Percentiles rank a stretch among this genome's conserved stretches.
phyloP scores from a whole-genome alignment of 2,113 vertebrate genomes.

The Notarius lentiginosus region DNA sequence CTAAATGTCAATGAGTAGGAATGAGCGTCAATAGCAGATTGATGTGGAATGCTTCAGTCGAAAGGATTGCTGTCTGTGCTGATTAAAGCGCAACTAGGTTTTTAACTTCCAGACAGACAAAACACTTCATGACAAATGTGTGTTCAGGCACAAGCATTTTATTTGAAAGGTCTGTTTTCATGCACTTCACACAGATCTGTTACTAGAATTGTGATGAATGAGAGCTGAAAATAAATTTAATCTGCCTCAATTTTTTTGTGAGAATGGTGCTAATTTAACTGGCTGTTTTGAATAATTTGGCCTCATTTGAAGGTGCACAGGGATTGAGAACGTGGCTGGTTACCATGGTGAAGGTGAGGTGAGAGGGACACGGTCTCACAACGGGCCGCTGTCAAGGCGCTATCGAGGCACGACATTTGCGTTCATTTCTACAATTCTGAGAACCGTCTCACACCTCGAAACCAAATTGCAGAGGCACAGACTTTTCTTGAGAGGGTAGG shows the following conservation, averaged over 20 bases:
- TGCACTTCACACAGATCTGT: neutral
- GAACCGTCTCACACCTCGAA: slow-evolving; percentile 31
- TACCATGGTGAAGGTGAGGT: slow-evolving; percentile 51
- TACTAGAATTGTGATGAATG: slow-evolving; percentile 8
- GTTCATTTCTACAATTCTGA: slow-evolving; percentile 37
- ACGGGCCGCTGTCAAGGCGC: slow-evolving; percentile 14
- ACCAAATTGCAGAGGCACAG: slow-evolving; percentile 22
- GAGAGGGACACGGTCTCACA: slow-evolving; percentile 25
- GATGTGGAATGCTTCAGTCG: neutral
- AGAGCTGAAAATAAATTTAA: slow-evolving; percentile 4
- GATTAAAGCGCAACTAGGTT: neutral
- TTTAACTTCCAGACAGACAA: neutral
- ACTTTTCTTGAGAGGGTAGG: neutral
- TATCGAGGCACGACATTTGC: slow-evolving; percentile 12
- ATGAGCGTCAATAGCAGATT: slow-evolving; percentile 2
- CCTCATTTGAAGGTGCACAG: neutral
- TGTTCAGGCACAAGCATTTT: neutral
- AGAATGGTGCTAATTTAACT: neutral
- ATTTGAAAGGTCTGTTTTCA: neutral
- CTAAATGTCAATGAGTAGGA: slow-evolving; percentile 19
- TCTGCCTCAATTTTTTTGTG: neutral
- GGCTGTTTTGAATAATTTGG: slow-evolving; percentile 6
- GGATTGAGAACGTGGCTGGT: slow-evolving; percentile 23
- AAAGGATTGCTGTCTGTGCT: neutral
- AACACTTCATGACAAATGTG: neutral